phyloP scores from a whole-genome alignment of 2,888 invertebrate genomes.

The Platypus cylindrus region DNA sequence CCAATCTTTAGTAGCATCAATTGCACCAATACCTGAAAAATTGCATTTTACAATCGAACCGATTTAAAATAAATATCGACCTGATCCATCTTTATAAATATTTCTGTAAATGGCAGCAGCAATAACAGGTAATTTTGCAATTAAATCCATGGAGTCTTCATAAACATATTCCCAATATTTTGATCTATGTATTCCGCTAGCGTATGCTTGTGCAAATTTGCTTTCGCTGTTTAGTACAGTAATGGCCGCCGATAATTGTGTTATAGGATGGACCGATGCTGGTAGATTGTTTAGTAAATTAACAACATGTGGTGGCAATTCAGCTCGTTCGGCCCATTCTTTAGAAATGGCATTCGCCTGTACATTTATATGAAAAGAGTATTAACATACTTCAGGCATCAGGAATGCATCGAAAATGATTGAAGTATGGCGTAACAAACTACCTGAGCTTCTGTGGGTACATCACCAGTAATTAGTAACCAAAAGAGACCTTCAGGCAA shows the following conservation, averaged over 20 bases:
- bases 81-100: conserved; percentile 69
- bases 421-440: not conserved
- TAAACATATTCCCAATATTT: conserved; percentile 89
- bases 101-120: conserved; percentile 93
- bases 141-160: conserved; percentile 90
- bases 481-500: conserved; percentile 92
- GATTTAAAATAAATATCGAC: conserved; percentile 2
- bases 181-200: conserved; percentile 74
- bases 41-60: not conserved
- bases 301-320: conserved; percentile 84
- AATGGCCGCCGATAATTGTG: conserved; percentile 83
- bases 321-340: conserved; percentile 82
- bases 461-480: conserved; percentile 79
- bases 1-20: conserved; percentile 86
- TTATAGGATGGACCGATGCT: conserved; percentile 82
- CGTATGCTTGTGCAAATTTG: conserved; percentile 81
- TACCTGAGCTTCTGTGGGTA: conserved; percentile 71
- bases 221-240: conserved; percentile 88
- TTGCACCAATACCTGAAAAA: conserved; percentile 58
- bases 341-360: conserved; percentile 53
- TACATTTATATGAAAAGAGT: too few relatives aligned
- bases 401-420: not conserved
- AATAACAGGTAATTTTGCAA: conserved; percentile 87
- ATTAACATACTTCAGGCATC: too few relatives aligned
- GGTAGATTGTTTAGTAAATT: conserved; percentile 88